These are phyloP conservation scores for Malaclemys terrapin DNA, from an alignment of 2,113 vertebrate genomes.

Conservation along the genomic window DNA sequence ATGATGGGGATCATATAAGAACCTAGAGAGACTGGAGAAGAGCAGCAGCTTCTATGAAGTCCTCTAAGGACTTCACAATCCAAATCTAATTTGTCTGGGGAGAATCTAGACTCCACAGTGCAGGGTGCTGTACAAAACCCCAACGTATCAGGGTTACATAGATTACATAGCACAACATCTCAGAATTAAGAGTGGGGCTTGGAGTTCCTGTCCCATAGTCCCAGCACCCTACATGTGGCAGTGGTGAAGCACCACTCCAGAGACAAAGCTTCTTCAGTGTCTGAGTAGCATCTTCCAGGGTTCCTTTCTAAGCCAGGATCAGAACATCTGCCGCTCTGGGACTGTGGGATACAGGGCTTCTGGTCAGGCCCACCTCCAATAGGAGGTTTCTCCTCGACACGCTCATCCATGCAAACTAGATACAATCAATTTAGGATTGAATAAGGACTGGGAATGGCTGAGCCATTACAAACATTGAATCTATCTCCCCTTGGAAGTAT, in stretches of 20 bases:
- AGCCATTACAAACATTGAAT: too few relatives aligned
- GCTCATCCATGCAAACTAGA: background rate
- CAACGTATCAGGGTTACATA: background rate
- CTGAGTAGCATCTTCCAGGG: background rate
- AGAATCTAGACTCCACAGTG: too few relatives aligned
- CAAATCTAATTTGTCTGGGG: background rate
- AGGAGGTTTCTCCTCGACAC: background rate
- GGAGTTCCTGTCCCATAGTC: background rate
- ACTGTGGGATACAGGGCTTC: rapidly evolving
- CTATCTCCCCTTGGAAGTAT: too few relatives aligned
- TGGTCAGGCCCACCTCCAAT: background rate
- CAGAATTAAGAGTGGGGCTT: rapidly evolving
- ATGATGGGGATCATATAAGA: rapidly evolving
- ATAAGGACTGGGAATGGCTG: too few relatives aligned
- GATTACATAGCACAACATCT: background rate
- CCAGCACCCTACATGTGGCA: background rate
- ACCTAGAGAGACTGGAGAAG: background rate
- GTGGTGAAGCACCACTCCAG: background rate
- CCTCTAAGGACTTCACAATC: rapidly evolving
- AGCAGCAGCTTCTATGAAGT: background rate
- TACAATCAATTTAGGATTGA: too few relatives aligned
- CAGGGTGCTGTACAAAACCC: rapidly evolving
- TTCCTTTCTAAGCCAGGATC: background rate
- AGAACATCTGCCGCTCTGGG: background rate
- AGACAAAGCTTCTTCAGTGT: background rate